Conservation (phyloP, 23 tunicate species). For the Halocynthia aurantium region DNA sequence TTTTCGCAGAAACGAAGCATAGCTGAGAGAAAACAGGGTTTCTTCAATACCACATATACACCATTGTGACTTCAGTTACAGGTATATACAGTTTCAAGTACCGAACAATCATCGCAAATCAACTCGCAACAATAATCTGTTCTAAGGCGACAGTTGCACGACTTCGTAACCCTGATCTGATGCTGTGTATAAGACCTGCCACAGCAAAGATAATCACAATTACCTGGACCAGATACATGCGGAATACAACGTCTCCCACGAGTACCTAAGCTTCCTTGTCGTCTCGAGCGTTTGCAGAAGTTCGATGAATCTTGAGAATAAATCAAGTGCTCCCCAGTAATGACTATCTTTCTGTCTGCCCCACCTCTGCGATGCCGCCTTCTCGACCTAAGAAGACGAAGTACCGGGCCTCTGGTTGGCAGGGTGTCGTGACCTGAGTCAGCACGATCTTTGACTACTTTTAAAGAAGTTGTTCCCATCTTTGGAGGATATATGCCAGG, state of each 20-base stretch:
- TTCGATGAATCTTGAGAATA: conserved; percentile 43
- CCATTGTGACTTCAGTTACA: conserved; percentile 24
- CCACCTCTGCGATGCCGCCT: not conserved
- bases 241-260: conserved; percentile 51
- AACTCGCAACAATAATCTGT: conserved; percentile 21
- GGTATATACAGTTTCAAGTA: conserved; percentile 15
- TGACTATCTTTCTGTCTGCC: not conserved
- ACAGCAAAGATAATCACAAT: conserved; percentile 67
- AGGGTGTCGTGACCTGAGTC: not conserved
- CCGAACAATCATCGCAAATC: conserved; percentile 33
- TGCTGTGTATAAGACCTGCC: conserved; percentile 30
- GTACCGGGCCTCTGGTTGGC: not conserved
- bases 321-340: conserved; percentile 18
- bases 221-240: conserved; percentile 23
- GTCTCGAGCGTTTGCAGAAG: conserved; percentile 29
- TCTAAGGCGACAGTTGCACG: conserved; percentile 54
- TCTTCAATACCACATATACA: not conserved
- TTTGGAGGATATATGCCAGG: not conserved
- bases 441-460: not conserved
- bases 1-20: no score
- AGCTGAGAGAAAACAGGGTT: no score
- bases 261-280: conserved; percentile 54
- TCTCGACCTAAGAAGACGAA: conserved; percentile 1
- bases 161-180: not conserved
- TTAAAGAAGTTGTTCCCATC: not conserved